phyloP scores from a whole-genome alignment of 2,113 vertebrate species.

The Pachyramphus minor region DNA sequence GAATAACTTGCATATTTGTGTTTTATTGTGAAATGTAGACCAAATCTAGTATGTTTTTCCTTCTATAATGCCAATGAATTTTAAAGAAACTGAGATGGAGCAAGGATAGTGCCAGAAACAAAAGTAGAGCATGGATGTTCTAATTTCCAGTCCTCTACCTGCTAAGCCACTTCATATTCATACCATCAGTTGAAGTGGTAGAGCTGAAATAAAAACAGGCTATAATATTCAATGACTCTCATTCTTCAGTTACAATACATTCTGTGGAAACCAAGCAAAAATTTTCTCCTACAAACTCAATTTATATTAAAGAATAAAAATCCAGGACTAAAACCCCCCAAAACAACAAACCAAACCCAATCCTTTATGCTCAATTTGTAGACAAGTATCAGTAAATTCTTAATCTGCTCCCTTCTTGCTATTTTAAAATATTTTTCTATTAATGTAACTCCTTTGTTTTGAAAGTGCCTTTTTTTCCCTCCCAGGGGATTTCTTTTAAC shows the following conservation, averaged over 20 bases:
- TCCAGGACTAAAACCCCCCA: too few relatives aligned
- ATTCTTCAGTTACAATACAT: neutral
- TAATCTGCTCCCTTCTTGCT: neutral
- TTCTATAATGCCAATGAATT: neutral
- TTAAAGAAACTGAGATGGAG: neutral
- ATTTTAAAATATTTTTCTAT: neutral
- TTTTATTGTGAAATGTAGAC: neutral
- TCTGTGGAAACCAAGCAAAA: neutral
- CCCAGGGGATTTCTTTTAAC: neutral
- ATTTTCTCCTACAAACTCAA: neutral
- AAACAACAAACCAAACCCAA: neutral
- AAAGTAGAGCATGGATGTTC: neutral
- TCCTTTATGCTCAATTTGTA: neutral
- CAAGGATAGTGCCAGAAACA: neutral
- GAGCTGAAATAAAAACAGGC: neutral
- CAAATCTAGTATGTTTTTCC: neutral
- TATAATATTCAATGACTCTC: neutral
- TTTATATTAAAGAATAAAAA: neutral
- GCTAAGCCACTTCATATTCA: neutral
- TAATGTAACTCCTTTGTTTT: neutral
- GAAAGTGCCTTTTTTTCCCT: neutral
- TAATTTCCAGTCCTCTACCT: neutral
- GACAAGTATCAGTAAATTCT: neutral
- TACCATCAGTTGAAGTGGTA: neutral
- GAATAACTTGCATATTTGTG: neutral